Evolutionary conservation across 2,797 vertebrate species (phyloP), one percentile per base, ranked within the genome.

Genomic region (Anas flavirostris): DNA sequence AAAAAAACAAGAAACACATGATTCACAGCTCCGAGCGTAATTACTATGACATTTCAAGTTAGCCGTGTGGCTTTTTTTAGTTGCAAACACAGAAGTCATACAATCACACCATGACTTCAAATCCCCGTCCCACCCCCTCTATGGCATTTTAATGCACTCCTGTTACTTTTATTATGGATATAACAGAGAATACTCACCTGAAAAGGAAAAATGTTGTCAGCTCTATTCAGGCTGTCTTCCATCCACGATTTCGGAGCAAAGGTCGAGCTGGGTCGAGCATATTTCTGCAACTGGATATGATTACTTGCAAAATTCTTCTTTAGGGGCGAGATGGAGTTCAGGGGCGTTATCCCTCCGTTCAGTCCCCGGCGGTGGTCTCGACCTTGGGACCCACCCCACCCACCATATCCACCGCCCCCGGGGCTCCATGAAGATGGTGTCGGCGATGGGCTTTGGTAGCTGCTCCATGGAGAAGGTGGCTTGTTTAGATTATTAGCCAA

Each of bases 231-330:
- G 92, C 97, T 98, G 90, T 99, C 99, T 83, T 99, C 99, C 97
- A 99, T 98, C 99, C 99, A 99, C 17, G 99, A 99, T 96, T 99
- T 99, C 72, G 99, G 98, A 98, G 98, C 99, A 97, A 99, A 99
- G 92, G 98, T 98, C 43, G 99, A 99, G 97, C 98, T 99, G 97
- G 99, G 99, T 93, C 99, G 98, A 92, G 99, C 98, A n/a, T 99
- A 99, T 97, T 99, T 99, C 98, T 99, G 99, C 59, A 99, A 98
- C 88, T 99, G 98, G 96, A 99, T 98, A 97, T 99, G 99, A 98
- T 98, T 99, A 98, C 99, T 99, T 75, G 99, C 98, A 96, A 99
- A 99, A 95, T 99, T 99, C 96, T 99, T 99, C 98, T 99, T 99
- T 90, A 99, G 97, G 39, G 99, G 99, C 1, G 99, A 99, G 96